phyloP scores from a whole-genome alignment of 2,113 vertebrate species.

The Burhinus bistriatus region DNA sequence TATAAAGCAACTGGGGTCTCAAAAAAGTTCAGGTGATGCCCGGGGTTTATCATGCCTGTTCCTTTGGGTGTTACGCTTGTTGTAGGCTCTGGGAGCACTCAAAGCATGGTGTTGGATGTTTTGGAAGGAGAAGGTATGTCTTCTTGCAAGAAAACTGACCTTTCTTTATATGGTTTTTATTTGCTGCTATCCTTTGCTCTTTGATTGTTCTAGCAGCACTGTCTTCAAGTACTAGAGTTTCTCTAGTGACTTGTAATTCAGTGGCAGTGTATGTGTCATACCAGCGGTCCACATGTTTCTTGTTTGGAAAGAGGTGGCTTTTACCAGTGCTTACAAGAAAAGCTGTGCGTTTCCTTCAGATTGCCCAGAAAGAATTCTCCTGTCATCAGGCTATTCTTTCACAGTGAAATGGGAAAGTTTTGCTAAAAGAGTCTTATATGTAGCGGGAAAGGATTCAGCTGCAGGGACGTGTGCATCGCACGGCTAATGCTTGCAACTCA shows the following conservation, averaged over 20 bases:
- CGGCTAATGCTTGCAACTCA: background rate
- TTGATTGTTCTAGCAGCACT: background rate
- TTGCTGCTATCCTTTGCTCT: background rate
- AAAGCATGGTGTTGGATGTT: background rate
- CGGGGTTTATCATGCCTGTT: rapidly evolving
- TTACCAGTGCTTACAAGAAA: background rate
- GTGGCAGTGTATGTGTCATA: rapidly evolving
- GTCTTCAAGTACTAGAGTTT: background rate
- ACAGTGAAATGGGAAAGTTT: background rate
- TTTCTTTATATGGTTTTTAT: background rate
- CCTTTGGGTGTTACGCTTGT: background rate
- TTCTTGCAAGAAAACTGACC: background rate
- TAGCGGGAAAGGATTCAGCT: background rate
- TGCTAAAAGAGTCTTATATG: background rate
- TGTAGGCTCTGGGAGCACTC: background rate
- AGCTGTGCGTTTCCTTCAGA: background rate
- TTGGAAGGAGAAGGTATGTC: background rate
- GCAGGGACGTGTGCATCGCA: rapidly evolving
- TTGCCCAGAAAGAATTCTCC: background rate
- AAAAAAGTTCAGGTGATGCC: background rate
- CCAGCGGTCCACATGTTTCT: background rate
- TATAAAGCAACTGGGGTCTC: background rate
- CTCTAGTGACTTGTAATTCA: background rate
- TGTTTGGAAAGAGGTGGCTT: background rate
- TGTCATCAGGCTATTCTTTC: background rate